Conservation (phyloP, 2,113 vertebrate species). For the Coracopsis vasa region DNA sequence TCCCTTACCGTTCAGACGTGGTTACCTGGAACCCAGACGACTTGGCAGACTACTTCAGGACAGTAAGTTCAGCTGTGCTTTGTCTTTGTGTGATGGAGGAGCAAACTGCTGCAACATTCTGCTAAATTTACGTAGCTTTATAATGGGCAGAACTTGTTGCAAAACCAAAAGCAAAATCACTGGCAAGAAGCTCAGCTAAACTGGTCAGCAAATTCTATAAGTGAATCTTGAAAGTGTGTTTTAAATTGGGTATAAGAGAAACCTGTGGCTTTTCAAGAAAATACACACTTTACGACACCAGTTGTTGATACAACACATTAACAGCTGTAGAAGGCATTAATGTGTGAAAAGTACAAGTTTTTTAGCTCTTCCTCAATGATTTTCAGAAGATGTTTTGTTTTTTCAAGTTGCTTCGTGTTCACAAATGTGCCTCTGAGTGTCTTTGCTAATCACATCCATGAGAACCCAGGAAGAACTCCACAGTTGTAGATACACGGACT, state of each 20-base stretch:
- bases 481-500: fast-evolving
- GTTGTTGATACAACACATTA: not conserved
- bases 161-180: not conserved
- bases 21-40: conserved; percentile 79
- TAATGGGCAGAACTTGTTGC: not conserved
- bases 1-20: conserved; percentile 84
- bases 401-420: not conserved
- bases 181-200: not conserved
- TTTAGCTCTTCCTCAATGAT: not conserved
- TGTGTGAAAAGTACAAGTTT: not conserved
- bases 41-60: conserved; percentile 84
- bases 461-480: not conserved
- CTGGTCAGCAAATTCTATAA: not conserved
- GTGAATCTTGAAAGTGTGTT: not conserved
- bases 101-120: not conserved
- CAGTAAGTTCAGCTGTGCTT: conserved; percentile 54
- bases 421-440: not conserved
- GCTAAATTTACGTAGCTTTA: not conserved
- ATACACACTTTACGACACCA: not conserved
- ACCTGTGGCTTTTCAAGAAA: not conserved
- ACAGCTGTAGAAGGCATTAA: not conserved
- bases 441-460: not conserved
- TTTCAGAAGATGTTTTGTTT: not conserved
- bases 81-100: not conserved
- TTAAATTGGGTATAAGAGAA: not conserved